Conservation (phyloP, 2,888 invertebrate species). For the Netelia inedita region DNA sequence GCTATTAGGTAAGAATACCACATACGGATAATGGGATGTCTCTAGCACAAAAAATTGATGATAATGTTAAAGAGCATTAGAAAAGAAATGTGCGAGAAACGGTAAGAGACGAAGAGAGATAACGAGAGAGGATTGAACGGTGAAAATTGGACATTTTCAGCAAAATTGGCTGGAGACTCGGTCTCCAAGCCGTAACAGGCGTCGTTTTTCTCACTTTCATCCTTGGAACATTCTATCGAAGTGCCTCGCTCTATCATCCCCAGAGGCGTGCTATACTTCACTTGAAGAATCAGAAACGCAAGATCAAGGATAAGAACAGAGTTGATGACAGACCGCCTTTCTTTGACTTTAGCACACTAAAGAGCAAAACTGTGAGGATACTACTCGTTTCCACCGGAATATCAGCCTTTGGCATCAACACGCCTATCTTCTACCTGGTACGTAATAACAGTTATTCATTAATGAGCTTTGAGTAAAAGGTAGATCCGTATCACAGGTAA, state of each 20-base stretch:
- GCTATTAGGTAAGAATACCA: constrained; percentile 89
- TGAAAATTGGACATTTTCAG: constrained; percentile 85
- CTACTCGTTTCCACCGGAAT: constrained; percentile 93
- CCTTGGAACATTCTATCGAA: constrained; percentile 94
- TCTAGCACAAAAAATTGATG: constrained; percentile 47
- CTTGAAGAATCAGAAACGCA: constrained; percentile 94
- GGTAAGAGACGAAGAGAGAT: constrained; percentile 6
- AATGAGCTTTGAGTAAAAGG: too few species aligned
- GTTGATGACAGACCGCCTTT: constrained; percentile 93
- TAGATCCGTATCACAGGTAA: too few species aligned
- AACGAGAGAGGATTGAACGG: constrained; percentile 47
- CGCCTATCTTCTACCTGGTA: constrained; percentile 93
- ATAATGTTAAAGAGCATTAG: not conserved
- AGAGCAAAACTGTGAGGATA: constrained; percentile 94
- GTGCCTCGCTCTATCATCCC: constrained; percentile 95
- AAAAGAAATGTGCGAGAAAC: not conserved
- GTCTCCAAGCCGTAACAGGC: constrained; percentile 94
- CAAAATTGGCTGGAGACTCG: constrained; percentile 92
- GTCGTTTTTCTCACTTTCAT: constrained; percentile 93
- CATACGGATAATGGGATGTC: constrained; percentile 50
- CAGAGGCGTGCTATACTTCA: constrained; percentile 94
- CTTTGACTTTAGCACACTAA: constrained; percentile 94
- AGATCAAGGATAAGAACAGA: constrained; percentile 92
- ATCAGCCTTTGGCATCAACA: constrained; percentile 93
- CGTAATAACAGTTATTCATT: constrained; percentile 65